A percentile compares a stretch with the other conserved stretches of the same genome.
Conservation (phyloP, 1,140 invertebrate genomes). For the Drosophila teissieri region DNA sequence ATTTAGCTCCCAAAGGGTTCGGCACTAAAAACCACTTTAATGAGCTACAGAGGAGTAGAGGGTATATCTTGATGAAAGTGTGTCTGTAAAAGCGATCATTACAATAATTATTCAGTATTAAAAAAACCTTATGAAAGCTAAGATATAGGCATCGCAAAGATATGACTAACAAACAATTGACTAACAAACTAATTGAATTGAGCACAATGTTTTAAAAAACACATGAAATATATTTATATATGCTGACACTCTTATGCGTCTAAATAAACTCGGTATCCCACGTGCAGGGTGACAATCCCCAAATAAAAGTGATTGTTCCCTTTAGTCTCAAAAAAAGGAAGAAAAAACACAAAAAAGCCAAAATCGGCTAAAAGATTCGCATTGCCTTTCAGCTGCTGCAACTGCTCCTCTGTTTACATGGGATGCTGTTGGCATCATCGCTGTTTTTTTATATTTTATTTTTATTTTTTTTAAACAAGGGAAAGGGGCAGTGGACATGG, state of each 20-base stretch:
- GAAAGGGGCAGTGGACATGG: conserved; percentile 15
- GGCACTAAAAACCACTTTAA: background rate
- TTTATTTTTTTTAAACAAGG: conserved; percentile 5
- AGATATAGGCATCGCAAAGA: too few relatives aligned
- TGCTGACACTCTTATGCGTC: too few relatives aligned
- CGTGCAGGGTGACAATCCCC: conserved; percentile 67
- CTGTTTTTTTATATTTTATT: background rate
- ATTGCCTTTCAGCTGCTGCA: conserved; percentile 68
- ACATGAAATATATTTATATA: too few relatives aligned
- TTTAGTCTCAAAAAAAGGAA: conserved; percentile 42
- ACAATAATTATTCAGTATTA: too few relatives aligned
- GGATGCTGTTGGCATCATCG: conserved; percentile 52
- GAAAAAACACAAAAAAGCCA: conserved; percentile 26
- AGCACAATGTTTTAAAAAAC: too few relatives aligned
- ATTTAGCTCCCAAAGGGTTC: conserved; percentile 45
- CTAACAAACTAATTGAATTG: too few relatives aligned
- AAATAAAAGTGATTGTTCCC: conserved; percentile 79
- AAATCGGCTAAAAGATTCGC: conserved; percentile 48
- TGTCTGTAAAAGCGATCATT: background rate
- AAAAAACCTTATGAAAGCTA: too few relatives aligned
- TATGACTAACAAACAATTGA: too few relatives aligned
- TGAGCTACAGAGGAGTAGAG: conserved; percentile 8
- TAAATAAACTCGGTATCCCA: background rate
- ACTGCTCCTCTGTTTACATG: conserved; percentile 68
- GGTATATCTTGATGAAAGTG: background rate